Evolutionary conservation across 2,113 vertebrate species (phyloP).

Genomic region (Pygathrix nemaeus): DNA sequence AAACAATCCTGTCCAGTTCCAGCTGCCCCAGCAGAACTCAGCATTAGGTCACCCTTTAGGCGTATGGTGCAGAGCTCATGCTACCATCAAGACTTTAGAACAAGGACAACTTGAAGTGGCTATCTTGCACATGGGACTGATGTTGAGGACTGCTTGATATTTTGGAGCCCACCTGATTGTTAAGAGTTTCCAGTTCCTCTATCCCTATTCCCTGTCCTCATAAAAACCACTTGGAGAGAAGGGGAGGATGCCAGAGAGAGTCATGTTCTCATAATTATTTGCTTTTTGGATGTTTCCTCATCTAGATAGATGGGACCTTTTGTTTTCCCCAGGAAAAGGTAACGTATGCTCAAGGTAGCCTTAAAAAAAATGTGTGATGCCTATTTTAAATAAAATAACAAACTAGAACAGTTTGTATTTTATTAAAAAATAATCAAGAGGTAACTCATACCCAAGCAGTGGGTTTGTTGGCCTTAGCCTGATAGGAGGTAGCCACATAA

Average conservation of each 20-base stretch:
- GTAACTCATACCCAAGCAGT: neutral
- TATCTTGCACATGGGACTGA: neutral
- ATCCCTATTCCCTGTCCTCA: neutral
- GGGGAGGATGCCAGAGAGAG: conserved; percentile 14
- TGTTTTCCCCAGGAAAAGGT: conserved; percentile 47
- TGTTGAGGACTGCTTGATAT: conserved; percentile 25
- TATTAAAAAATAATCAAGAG: conserved; percentile 31
- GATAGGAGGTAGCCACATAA: neutral
- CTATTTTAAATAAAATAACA: conserved; percentile 43
- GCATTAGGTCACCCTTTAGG: conserved; percentile 48
- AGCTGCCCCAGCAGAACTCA: conserved; percentile 55
- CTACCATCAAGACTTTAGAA: conserved; percentile 24
- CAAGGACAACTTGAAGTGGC: conserved; percentile 30
- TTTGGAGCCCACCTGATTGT: conserved; percentile 40
- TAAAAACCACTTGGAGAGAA: neutral
- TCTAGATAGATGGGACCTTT: conserved; percentile 35
- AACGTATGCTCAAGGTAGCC: conserved; percentile 12
- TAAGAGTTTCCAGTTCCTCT: conserved; percentile 21
- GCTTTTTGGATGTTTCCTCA: conserved; percentile 55
- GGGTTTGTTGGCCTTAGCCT: neutral
- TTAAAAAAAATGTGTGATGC: neutral
- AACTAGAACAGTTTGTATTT: conserved; percentile 29
- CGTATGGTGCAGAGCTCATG: conserved; percentile 1
- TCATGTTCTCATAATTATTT: conserved; percentile 47
- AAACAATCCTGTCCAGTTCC: neutral